Conservation (phyloP, 2,888 invertebrate species). For the Lycaena phlaeas region DNA sequence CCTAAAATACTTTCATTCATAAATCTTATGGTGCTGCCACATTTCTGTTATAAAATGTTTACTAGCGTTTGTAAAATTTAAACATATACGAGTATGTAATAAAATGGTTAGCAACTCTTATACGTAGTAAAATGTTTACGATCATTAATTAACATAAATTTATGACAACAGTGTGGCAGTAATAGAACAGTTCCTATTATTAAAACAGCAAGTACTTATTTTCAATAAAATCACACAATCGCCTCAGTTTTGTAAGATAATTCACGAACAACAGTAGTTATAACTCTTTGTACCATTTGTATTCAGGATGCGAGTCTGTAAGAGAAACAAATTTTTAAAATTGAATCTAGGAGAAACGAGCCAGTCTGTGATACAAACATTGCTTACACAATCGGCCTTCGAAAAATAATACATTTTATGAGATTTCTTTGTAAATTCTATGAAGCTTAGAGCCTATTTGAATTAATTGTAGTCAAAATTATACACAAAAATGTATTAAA, state of each 20-base stretch:
- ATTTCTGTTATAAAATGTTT: too few relatives aligned
- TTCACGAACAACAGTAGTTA: conserved; percentile 37
- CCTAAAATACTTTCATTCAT: too few relatives aligned
- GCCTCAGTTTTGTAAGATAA: conserved; percentile 12
- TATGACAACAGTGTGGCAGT: too few relatives aligned
- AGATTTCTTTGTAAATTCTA: conserved; percentile 1
- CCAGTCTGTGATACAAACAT: conserved; percentile 38
- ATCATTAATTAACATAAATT: too few relatives aligned
- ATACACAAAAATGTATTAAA: too few relatives aligned
- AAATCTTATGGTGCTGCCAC: too few relatives aligned
- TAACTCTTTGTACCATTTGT: conserved; percentile 46
- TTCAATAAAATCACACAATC: background rate
- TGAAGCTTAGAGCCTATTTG: background rate
- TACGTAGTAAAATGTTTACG: too few relatives aligned
- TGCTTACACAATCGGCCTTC: conserved; percentile 20
- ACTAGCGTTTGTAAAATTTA: too few relatives aligned
- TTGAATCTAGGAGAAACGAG: conserved; percentile 52
- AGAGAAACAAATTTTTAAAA: conserved; percentile 63
- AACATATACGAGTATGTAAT: too few relatives aligned
- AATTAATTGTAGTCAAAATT: too few relatives aligned
- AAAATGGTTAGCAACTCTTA: too few relatives aligned
- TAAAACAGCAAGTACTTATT: background rate
- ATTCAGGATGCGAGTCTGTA: conserved; percentile 44
- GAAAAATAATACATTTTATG: conserved; percentile 14
- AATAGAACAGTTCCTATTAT: too few relatives aligned